Conservation (phyloP, 2,888 invertebrate species). For the Sarcophaga subvicina region DNA sequence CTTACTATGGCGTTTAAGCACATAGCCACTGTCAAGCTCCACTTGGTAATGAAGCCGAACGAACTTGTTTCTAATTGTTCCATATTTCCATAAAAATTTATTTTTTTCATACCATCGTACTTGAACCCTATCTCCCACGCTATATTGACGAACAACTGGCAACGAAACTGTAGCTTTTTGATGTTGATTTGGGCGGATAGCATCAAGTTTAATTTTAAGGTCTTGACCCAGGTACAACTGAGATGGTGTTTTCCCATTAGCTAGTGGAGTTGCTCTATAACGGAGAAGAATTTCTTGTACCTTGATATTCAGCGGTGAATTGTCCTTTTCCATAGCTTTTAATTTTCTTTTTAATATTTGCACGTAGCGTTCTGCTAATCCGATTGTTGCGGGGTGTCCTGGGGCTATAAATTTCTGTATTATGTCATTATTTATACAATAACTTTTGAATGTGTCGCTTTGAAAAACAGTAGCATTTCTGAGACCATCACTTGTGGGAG, state of each 20-base stretch:
- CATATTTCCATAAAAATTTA: too few relatives aligned
- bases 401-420: conserved; percentile 1
- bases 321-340: conserved; percentile 2
- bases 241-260: not conserved
- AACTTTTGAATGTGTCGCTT: not conserved
- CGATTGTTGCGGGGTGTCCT: not conserved
- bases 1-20: too few relatives aligned
- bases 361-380: not conserved
- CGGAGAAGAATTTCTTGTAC: not conserved
- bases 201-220: too few relatives aligned
- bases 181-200: too few relatives aligned
- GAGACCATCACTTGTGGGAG: not conserved
- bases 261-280: not conserved
- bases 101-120: not conserved
- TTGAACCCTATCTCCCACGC: too few relatives aligned
- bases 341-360: not conserved
- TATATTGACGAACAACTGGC: too few relatives aligned
- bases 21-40: too few relatives aligned
- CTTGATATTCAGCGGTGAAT: not conserved
- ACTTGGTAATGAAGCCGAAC: too few relatives aligned
- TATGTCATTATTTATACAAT: not conserved
- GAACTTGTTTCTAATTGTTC: too few relatives aligned
- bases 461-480: not conserved
- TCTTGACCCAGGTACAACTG: not conserved
- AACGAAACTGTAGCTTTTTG: too few relatives aligned